A percentile compares a stretch with the other conserved stretches of the same genome.
phyloP scores from a whole-genome alignment of 2,113 vertebrate species.

The Upupa epops region DNA sequence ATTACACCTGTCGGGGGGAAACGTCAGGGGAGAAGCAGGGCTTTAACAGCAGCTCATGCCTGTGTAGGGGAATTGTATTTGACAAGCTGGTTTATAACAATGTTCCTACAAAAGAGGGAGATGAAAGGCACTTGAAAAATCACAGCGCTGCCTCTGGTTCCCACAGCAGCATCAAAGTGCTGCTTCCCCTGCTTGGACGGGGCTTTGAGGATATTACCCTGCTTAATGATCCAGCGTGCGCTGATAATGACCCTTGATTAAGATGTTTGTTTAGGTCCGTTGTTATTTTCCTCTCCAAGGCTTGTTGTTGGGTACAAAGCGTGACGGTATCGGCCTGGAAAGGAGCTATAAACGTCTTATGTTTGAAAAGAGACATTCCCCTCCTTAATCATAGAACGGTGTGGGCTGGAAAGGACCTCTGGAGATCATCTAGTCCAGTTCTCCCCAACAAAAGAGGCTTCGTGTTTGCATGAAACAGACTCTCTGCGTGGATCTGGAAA shows the following conservation, averaged over 20 bases:
- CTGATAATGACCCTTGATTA: slow-evolving; percentile 1
- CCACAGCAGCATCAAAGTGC: slow-evolving; percentile 57
- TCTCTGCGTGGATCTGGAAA: accelerated
- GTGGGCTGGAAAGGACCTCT: too few species aligned
- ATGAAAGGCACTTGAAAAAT: slow-evolving; percentile 47
- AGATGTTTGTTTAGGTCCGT: neutral
- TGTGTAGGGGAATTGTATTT: neutral
- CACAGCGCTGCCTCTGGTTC: slow-evolving; percentile 13
- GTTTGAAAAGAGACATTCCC: accelerated
- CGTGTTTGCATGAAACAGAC: accelerated
- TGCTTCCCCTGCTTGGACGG: neutral
- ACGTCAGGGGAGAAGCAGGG: neutral
- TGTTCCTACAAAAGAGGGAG: slow-evolving; percentile 31
- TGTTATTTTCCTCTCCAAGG: neutral
- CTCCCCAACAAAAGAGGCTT: neutral
- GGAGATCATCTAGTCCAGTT: too few species aligned
- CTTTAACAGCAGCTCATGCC: neutral
- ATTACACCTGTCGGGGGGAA: neutral
- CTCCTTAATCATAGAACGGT: too few species aligned
- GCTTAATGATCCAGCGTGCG: neutral
- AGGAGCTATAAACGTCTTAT: accelerated
- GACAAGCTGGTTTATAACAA: neutral
- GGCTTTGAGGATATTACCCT: neutral
- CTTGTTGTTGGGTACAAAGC: neutral
- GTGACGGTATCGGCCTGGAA: accelerated